A percentile compares a stretch with the other conserved stretches of the same genome.
Conservation (phyloP, 2,797 vertebrate species). For the Rousettus madagascariensis region DNA sequence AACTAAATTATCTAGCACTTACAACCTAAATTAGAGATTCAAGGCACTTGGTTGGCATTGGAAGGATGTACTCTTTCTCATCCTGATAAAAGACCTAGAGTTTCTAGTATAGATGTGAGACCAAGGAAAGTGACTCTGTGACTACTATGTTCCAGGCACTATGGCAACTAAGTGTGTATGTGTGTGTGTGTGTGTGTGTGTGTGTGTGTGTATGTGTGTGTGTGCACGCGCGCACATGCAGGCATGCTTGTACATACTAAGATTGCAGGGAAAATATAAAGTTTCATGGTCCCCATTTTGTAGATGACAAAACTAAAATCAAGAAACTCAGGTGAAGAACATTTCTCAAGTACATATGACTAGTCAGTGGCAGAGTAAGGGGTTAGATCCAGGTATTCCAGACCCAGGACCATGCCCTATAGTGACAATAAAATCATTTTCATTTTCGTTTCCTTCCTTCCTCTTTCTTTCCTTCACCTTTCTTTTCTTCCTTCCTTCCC, state of each 20-base stretch:
- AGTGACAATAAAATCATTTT: background rate
- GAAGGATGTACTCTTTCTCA: background rate
- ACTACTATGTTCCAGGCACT: background rate
- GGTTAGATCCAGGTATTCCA: background rate
- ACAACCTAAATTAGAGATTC: conserved; percentile 66
- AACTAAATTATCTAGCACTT: conserved; percentile 66
- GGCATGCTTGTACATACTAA: background rate
- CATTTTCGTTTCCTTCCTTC: background rate
- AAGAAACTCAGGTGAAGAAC: background rate
- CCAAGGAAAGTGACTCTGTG: conserved; percentile 57
- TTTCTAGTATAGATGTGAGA: conserved; percentile 51
- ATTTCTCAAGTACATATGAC: background rate
- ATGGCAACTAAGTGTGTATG: background rate
- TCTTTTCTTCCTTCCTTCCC: background rate
- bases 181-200: background rate
- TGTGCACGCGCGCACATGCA: rapidly evolving
- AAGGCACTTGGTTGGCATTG: background rate
- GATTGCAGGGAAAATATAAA: background rate
- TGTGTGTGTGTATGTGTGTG: no score
- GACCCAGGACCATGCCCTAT: background rate
- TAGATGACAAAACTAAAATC: background rate
- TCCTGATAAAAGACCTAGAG: conserved; percentile 54
- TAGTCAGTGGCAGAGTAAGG: background rate
- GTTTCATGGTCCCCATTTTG: background rate
- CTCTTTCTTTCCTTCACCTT: no score